A percentile compares a stretch with the other conserved stretches of the same genome.
Evolutionary conservation across 2,888 invertebrate species (phyloP).

Genomic region (Xestobium rufovillosum): DNA sequence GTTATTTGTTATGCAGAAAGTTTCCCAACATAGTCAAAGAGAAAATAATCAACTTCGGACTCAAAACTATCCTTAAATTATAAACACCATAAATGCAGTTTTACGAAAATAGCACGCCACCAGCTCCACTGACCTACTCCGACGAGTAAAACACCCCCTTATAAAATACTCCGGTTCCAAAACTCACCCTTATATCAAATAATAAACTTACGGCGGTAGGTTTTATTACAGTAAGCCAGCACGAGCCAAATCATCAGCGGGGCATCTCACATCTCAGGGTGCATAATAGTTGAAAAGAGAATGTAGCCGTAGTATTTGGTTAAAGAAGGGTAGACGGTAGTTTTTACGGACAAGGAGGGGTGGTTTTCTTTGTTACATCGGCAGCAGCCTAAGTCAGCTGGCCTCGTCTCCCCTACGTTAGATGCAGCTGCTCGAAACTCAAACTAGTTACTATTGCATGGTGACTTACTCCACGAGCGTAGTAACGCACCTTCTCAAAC

Average conservation of each 20-base stretch:
- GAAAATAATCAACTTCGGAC: no score
- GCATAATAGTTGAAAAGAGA: constrained; percentile 1
- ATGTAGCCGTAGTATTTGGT: no score
- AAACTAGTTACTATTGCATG: constrained; percentile 4
- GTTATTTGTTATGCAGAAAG: no score
- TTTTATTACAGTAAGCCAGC: constrained; percentile 24
- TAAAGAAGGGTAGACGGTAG: constrained; percentile 31
- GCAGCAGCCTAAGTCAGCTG: constrained; percentile 44
- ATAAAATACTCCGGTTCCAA: constrained; percentile 20
- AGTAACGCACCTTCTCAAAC: no score
- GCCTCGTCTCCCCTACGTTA: constrained; percentile 29
- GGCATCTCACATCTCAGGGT: constrained; percentile 11
- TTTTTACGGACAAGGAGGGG: constrained; percentile 34
- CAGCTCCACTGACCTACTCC: constrained; percentile 34
- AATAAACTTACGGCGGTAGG: constrained; percentile 15
- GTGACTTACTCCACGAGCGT: constrained; percentile 1
- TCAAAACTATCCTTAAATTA: no score
- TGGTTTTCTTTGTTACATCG: constrained; percentile 40
- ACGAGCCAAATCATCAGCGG: constrained; percentile 21
- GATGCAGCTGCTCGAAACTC: constrained; percentile 30
- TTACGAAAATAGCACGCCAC: no score
- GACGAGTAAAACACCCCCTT: constrained; percentile 23
- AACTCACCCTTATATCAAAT: constrained; percentile 26
- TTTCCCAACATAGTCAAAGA: no score
- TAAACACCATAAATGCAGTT: no score